Conservation (phyloP, 2,797 vertebrate genomes). For the Arremon aurantiirostris region DNA sequence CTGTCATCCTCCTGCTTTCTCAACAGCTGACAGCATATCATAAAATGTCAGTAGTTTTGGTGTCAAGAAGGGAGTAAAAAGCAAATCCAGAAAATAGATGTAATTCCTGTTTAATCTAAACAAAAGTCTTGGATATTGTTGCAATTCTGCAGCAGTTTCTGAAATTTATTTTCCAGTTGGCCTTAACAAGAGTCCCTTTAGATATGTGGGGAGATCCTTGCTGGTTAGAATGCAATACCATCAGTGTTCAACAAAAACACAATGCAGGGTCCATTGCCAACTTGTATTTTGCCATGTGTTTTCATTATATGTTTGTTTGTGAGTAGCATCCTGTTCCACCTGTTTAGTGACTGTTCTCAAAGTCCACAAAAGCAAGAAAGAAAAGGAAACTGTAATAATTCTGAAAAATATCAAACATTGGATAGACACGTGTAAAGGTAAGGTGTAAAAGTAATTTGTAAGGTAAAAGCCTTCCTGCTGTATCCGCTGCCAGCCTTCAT, state of each 20-base stretch:
- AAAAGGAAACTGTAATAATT: background rate
- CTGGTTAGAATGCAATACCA: background rate
- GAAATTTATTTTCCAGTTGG: background rate
- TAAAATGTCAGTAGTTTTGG: background rate
- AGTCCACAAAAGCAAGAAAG: background rate
- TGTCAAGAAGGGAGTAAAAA: slow-evolving; percentile 30
- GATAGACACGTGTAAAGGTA: background rate
- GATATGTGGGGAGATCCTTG: background rate
- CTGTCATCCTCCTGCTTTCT: slow-evolving; percentile 9
- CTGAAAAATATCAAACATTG: background rate
- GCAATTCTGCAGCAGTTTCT: background rate
- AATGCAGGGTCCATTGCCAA: background rate
- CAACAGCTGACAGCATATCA: background rate
- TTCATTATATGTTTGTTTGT: slow-evolving; percentile 24
- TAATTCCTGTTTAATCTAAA: background rate
- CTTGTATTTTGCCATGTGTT: slow-evolving; percentile 21
- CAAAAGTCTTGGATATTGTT: background rate
- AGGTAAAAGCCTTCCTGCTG: background rate
- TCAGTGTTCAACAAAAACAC: background rate
- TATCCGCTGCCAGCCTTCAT: background rate
- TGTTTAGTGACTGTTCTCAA: background rate
- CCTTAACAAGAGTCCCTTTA: background rate
- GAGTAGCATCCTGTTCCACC: background rate
- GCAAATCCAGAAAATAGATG: background rate
- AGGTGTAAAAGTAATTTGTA: background rate